Percentiles rank a stretch among this genome's conserved stretches.
Conservation (phyloP, 2,888 invertebrate genomes). For the Eupithecia pulchellata region DNA sequence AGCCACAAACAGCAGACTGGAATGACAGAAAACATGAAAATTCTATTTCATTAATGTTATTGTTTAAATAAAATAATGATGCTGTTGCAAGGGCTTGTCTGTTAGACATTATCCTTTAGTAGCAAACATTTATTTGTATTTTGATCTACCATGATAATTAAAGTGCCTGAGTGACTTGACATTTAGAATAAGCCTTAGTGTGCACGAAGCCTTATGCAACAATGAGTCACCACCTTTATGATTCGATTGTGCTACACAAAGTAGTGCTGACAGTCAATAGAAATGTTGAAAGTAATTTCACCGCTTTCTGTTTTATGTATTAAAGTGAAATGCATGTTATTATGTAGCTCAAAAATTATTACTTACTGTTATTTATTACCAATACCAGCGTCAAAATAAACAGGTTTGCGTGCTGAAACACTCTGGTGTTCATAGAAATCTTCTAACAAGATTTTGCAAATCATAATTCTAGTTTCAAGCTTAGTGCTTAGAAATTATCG, state of each 20-base stretch:
- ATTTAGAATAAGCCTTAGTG: conserved; percentile 39
- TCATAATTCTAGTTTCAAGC: conserved; percentile 19
- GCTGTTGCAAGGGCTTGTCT: not conserved
- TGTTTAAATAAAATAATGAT: not conserved
- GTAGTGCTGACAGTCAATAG: conserved; percentile 47
- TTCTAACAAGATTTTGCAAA: conserved; percentile 12
- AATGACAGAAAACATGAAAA: not conserved
- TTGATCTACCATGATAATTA: conserved; percentile 33
- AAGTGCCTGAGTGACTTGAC: conserved; percentile 41
- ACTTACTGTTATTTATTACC: conserved; percentile 1
- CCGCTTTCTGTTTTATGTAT: conserved; percentile 55
- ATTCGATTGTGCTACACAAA: conserved; percentile 41
- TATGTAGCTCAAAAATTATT: conserved; percentile 7
- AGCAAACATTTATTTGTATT: conserved; percentile 25
- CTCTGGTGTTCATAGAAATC: conserved; percentile 14
- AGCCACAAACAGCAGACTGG: not conserved
- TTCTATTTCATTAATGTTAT: not conserved
- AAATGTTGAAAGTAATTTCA: conserved; percentile 56
- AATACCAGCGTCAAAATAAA: not conserved
- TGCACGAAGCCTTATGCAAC: conserved; percentile 49
- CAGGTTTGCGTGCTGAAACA: not conserved
- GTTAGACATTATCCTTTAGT: conserved; percentile 13
- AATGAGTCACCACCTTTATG: conserved; percentile 50
- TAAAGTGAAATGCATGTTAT: conserved; percentile 14
- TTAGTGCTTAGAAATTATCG: conserved; percentile 35